These are phyloP conservation scores for Anomalospiza imberbis DNA, from an alignment of 2,797 vertebrate genomes.

Conservation along the genomic window DNA sequence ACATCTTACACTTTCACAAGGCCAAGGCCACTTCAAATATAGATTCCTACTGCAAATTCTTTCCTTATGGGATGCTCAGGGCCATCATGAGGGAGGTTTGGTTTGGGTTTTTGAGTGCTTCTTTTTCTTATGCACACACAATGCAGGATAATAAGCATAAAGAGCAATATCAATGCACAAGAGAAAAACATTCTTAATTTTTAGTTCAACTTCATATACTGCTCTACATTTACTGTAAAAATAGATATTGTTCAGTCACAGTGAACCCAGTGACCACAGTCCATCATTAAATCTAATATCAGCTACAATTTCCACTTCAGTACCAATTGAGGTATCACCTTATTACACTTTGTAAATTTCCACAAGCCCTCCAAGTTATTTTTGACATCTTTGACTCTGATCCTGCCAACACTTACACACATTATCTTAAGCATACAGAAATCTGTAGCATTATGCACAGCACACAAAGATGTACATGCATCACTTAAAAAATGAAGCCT, in stretches of 20 bases:
- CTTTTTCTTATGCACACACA: background rate
- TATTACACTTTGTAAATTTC: constrained; percentile 61
- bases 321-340: constrained; percentile 51
- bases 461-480: background rate
- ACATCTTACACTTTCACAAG: background rate
- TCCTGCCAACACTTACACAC: constrained; percentile 47
- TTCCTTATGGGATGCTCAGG: background rate
- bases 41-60: background rate
- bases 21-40: background rate
- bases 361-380: constrained; percentile 62
- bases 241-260: constrained; percentile 20
- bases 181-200: constrained; percentile 3
- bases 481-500: background rate
- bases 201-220: background rate
- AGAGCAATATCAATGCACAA: background rate
- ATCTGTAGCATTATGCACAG: background rate
- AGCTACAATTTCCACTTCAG: constrained; percentile 41
- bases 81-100: background rate
- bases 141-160: background rate
- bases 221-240: constrained; percentile 18
- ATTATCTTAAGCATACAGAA: constrained; percentile 28
- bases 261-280: constrained; percentile 41
- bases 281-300: constrained; percentile 46
- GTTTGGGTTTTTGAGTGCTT: background rate
- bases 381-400: constrained; percentile 51